Percentiles rank a stretch among this genome's conserved stretches.
Conservation (phyloP, 1,140 invertebrate genomes). For the Drosophila watanabei region DNA sequence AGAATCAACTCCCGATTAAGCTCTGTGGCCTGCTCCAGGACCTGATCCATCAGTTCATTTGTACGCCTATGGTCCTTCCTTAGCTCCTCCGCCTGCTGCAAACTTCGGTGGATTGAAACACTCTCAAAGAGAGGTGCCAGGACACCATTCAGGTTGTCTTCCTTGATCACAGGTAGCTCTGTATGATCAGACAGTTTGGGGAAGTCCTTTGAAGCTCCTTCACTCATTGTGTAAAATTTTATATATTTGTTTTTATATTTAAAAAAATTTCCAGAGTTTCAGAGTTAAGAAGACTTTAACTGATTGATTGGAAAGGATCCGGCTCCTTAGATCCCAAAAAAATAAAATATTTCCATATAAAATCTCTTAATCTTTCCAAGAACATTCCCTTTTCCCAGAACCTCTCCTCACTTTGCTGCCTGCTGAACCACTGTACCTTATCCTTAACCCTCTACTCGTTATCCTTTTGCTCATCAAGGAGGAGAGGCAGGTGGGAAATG, state of each 20-base stretch:
- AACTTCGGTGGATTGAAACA: neutral
- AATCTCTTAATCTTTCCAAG: no score
- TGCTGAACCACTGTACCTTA: slow-evolving; percentile 2
- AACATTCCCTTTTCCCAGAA: no score
- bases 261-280: neutral
- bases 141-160: neutral
- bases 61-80: neutral
- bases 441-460: neutral
- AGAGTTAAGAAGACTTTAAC: neutral
- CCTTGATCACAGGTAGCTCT: neutral
- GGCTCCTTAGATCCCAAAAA: neutral
- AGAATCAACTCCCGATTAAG: neutral
- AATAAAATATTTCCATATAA: neutral
- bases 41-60: neutral
- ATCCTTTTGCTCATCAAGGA: slow-evolving; percentile 9
- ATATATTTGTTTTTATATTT: neutral
- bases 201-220: neutral
- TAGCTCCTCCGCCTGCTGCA: neutral
- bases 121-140: neutral
- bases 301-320: neutral
- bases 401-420: neutral
- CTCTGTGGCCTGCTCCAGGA: neutral
- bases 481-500: neutral
- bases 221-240: neutral
- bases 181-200: neutral